phyloP scores from a whole-genome alignment of 2,888 invertebrate species.

The Mamestra brassicae region DNA sequence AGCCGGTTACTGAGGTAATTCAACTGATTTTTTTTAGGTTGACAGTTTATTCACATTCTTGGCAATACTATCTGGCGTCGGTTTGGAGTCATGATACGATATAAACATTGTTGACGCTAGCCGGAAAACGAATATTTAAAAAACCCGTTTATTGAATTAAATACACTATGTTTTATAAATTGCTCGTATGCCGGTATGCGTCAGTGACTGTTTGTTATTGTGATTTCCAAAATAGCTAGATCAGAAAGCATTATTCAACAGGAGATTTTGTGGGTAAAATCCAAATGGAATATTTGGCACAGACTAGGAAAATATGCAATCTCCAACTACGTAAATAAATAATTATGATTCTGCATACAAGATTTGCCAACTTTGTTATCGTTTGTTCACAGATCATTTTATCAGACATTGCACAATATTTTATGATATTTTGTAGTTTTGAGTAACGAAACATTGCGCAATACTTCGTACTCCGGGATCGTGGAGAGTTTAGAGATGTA shows the following conservation, averaged over 20 bases:
- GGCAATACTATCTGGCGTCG: slow-evolving; percentile 16
- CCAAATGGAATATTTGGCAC: slow-evolving; percentile 20
- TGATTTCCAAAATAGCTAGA: slow-evolving; percentile 7
- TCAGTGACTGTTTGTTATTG: slow-evolving; percentile 26
- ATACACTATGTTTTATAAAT: slow-evolving; percentile 6
- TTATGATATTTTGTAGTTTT: background rate
- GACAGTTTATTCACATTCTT: slow-evolving; percentile 24
- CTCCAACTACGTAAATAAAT: background rate
- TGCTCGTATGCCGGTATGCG: background rate
- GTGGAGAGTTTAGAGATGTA: background rate
- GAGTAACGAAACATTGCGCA: slow-evolving; percentile 1
- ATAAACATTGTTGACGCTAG: background rate
- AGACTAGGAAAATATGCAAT: background rate
- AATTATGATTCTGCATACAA: background rate
- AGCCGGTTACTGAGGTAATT: slow-evolving; percentile 5
- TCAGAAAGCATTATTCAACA: slow-evolving; percentile 9
- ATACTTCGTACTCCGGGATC: background rate
- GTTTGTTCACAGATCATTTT: background rate
- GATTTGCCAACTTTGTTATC: background rate
- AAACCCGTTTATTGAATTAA: slow-evolving; percentile 5
- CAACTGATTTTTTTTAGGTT: background rate
- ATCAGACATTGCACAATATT: background rate
- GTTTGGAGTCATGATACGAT: background rate
- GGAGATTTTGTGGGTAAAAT: background rate
- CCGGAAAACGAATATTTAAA: slow-evolving; percentile 13